Conservation (phyloP, 35 echinoderm and acorn worm genomes). For the Amphiura filiformis region DNA sequence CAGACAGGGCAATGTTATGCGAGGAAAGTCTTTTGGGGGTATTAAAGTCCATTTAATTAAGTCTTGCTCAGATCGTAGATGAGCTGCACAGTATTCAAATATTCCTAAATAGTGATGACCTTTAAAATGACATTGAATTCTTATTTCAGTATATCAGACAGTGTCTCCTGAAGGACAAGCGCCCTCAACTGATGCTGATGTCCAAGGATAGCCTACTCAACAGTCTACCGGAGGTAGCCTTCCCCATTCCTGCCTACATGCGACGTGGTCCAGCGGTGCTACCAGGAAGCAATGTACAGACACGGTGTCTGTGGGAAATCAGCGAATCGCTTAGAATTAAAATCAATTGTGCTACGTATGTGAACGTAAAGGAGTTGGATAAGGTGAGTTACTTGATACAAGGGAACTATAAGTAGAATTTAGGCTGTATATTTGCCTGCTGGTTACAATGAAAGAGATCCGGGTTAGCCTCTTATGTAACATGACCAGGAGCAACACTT, state of each 20-base stretch:
- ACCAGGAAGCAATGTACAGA: conserved; percentile 30
- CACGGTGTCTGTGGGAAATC: conserved; percentile 75
- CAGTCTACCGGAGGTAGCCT: conserved; percentile 77
- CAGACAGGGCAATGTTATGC: no score
- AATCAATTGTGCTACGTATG: conserved; percentile 98
- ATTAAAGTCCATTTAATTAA: no score
- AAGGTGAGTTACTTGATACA: conserved; percentile 70
- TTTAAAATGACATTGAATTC: no score
- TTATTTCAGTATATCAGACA: conserved; percentile 78
- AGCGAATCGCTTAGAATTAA: conserved; percentile 64
- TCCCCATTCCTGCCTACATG: conserved; percentile 91
- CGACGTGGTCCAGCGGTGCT: conserved; percentile 59
- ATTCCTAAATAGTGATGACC: no score
- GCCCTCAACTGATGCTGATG: conserved; percentile 95
- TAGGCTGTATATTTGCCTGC: no score
- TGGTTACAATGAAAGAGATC: no score
- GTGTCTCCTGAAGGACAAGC: conserved; percentile 70
- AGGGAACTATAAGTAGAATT: no score
- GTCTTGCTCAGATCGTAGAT: no score
- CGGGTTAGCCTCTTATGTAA: no score
- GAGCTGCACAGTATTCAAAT: no score
- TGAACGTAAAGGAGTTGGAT: conserved; percentile 97
- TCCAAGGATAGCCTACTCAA: conserved; percentile 91
- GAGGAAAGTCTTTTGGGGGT: no score
- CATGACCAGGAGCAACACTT: no score